Base-by-base conservation (phyloP, 2,888 invertebrate genomes). In the Willowsia nigromaculata region DNA sequence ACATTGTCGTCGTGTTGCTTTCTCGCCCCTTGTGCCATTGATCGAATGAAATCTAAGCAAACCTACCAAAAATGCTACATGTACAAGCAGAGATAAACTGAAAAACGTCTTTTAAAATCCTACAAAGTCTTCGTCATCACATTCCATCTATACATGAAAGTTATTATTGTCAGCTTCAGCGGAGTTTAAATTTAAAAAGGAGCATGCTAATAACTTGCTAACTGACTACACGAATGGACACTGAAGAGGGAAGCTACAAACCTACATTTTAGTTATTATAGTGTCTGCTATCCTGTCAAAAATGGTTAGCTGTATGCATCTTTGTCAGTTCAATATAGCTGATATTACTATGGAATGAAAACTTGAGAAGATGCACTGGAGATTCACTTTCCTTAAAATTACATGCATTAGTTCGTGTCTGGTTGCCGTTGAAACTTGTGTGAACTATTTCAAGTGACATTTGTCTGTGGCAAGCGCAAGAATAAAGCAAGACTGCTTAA, bases 391-490 rank as follows among this genome's bases (percentile, higher is more conserved):
- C n/a, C n/a, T n/a, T n/a, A 40, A 71, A 71, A 71, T 11, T 6
- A 7, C 7, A 71, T 25, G 40, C 43, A 22, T 11, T 15, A 13
- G 40, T 74, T 18, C 9, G 15, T 47, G 25, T 47, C 1, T 2
- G 27, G n/a, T 22, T 40, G 7, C 22, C 3, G 27, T 40, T 40
- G 18, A 40, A 18, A 18, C 33, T 5, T 5, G 47, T 47, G 33
- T 74, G 47, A 47, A 47, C 47, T 74, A 74, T 74, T 47, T 22
- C 15, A 47, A 74, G 47, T 74, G 74, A 74, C 74, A 71, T 74
- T 74, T 74, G 18, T 47, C 15, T 47, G n/a, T n/a, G n/a, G n/a
- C 27, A 74, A 22, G 30, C 9, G 25, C 9, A 43, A 47, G 15
- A 74, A 71, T 40, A 71, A 0, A 15, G 18, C 18, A 22, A 13